These are phyloP conservation scores for Watsonalla binaria DNA, from an alignment of 2,888 invertebrate species.

Conservation along the genomic window DNA sequence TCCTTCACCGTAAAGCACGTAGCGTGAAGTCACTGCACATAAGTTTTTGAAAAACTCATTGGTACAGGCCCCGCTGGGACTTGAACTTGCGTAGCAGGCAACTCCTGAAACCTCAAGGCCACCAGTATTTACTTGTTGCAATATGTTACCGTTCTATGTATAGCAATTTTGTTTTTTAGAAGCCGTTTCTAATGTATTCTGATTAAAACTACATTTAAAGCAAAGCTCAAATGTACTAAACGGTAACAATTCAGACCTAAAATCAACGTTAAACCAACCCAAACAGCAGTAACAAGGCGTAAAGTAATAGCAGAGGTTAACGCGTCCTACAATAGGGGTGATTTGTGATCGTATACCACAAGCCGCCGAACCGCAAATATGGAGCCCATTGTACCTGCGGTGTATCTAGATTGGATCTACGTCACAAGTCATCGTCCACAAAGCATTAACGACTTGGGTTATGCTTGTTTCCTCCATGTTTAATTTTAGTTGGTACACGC, in stretches of 20 bases:
- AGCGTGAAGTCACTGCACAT: no score
- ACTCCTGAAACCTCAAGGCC: no score
- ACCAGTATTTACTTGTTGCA: no score
- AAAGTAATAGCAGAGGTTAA: constrained; percentile 1
- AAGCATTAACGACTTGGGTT: constrained; percentile 10
- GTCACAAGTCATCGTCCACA: constrained; percentile 11
- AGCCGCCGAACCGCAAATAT: constrained; percentile 25
- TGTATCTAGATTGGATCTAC: constrained; percentile 29
- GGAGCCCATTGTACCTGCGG: constrained; percentile 21
- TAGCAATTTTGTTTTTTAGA: no score
- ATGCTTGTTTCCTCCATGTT: not conserved
- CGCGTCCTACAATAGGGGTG: constrained; percentile 27
- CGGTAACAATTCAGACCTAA: not conserved
- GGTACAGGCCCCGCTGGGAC: no score
- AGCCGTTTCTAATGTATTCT: no score
- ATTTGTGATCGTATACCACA: constrained; percentile 28
- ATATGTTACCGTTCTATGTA: no score
- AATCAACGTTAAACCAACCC: not conserved
- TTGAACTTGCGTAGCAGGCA: no score
- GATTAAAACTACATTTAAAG: no score
- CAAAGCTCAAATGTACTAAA: no score
- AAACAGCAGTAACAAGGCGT: not conserved
- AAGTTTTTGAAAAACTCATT: no score
- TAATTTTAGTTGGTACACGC: not conserved
- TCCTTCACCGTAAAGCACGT: no score